Evolutionary conservation across 2,113 vertebrate species (phyloP).

Genomic region (Thunnus maccoyii): DNA sequence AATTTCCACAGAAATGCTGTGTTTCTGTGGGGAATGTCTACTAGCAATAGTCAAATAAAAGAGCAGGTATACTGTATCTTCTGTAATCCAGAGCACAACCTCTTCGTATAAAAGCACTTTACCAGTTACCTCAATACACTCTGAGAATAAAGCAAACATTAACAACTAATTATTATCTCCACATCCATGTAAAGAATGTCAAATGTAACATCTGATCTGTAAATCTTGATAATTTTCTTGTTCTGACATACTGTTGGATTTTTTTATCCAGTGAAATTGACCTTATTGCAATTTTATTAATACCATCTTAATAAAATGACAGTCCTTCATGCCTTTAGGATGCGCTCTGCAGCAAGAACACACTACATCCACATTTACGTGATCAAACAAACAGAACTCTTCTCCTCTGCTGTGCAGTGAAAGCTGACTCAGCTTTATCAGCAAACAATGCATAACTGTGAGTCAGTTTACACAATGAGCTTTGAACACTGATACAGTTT

Average conservation of each 20-base stretch:
- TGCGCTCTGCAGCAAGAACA: not conserved
- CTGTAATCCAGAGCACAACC: not conserved
- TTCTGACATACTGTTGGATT: too few species aligned
- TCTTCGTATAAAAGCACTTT: not conserved
- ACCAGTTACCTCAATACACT: not conserved
- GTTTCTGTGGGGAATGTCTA: not conserved
- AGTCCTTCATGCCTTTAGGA: too few species aligned
- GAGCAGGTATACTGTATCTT: not conserved
- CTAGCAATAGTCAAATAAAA: not conserved
- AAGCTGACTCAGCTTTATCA: slow-evolving; percentile 22
- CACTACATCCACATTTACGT: not conserved
- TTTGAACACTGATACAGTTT: not conserved
- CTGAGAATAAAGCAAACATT: not conserved
- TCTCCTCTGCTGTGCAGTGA: slow-evolving; percentile 4
- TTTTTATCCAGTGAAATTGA: too few species aligned
- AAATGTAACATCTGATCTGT: too few species aligned
- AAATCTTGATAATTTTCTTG: too few species aligned
- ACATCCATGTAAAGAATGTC: not conserved
- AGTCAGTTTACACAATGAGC: not conserved
- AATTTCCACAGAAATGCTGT: not conserved
- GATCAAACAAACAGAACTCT: slow-evolving; percentile 20
- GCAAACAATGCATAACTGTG: slow-evolving; percentile 1
- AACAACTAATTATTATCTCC: not conserved
- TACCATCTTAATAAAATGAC: too few species aligned
- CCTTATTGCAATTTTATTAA: too few species aligned